These are phyloP conservation scores for Rhinogobio ventralis DNA, from an alignment of 2,797 vertebrate genomes.

Conservation along the genomic window DNA sequence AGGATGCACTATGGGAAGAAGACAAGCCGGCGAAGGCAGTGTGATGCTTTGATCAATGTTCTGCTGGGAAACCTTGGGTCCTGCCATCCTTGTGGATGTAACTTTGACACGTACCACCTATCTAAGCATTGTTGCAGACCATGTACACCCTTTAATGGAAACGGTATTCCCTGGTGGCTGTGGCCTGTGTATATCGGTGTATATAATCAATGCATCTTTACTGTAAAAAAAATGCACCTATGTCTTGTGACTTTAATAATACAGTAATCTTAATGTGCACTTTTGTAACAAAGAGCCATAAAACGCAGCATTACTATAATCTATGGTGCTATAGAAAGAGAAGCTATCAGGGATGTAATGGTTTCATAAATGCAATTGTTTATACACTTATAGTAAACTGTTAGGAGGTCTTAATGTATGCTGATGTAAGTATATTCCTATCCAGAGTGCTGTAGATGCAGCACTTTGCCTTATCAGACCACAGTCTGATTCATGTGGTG, in stretches of 20 bases:
- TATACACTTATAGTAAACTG: conserved; percentile 52
- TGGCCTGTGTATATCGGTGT: too few relatives aligned
- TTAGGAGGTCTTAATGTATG: conserved; percentile 51
- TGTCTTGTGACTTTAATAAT: conserved; percentile 1
- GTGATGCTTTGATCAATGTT: too few relatives aligned
- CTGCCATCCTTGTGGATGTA: too few relatives aligned
- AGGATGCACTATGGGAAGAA: too few relatives aligned
- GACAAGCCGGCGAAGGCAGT: too few relatives aligned
- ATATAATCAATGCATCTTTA: background rate
- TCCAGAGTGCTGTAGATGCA: conserved; percentile 46
- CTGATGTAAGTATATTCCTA: conserved; percentile 55
- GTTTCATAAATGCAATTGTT: conserved; percentile 49
- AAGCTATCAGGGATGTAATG: conserved; percentile 25
- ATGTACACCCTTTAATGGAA: too few relatives aligned
- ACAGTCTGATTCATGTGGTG: conserved; percentile 32
- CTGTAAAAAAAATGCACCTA: background rate
- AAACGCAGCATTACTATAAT: conserved; percentile 35
- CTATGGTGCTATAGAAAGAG: conserved; percentile 9
- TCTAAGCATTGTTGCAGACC: too few relatives aligned
- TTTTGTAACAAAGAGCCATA: background rate
- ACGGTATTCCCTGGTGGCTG: too few relatives aligned
- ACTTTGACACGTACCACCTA: too few relatives aligned
- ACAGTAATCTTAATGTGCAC: background rate
- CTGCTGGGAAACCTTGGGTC: too few relatives aligned
- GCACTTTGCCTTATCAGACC: conserved; percentile 35